Conservation (phyloP, 2,113 vertebrate genomes). For the Rhinoptilus africanus region DNA sequence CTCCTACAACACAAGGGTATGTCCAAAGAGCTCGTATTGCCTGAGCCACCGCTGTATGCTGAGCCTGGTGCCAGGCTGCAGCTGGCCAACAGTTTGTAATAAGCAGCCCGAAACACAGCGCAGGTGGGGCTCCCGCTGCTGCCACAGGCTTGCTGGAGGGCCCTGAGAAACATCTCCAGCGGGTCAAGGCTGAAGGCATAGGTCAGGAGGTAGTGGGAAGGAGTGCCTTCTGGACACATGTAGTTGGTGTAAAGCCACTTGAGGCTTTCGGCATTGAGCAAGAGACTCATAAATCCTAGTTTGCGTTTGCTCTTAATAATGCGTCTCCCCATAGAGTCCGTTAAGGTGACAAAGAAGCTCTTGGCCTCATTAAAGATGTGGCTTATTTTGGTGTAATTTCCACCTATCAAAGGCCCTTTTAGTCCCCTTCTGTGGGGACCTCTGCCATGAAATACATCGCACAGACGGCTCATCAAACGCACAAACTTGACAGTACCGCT, state of each 20-base stretch:
- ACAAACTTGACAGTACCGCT: slow-evolving; percentile 47
- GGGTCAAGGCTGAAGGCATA: slow-evolving; percentile 52
- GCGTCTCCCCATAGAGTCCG: slow-evolving; percentile 23
- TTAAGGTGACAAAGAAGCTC: slow-evolving; percentile 49
- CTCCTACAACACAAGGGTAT: neutral
- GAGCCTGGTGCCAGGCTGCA: neutral
- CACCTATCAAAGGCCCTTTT: neutral
- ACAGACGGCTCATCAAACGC: slow-evolving; percentile 48
- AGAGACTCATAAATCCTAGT: slow-evolving; percentile 65
- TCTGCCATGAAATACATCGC: slow-evolving; percentile 16
- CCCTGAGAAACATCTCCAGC: slow-evolving; percentile 52
- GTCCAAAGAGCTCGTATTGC: neutral
- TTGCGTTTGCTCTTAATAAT: slow-evolving; percentile 59
- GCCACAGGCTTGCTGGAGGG: slow-evolving; percentile 10
- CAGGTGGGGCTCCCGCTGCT: slow-evolving; percentile 43
- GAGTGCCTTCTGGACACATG: neutral
- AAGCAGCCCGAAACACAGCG: slow-evolving; percentile 44
- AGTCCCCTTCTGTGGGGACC: slow-evolving; percentile 9
- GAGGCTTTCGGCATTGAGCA: slow-evolving; percentile 67
- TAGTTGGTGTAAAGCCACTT: slow-evolving; percentile 62
- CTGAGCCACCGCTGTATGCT: neutral
- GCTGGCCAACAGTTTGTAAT: slow-evolving; percentile 33
- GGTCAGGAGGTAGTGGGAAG: neutral
- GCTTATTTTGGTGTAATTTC: slow-evolving; percentile 44
- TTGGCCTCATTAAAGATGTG: slow-evolving; percentile 54